These are phyloP conservation scores for Schrankia costaestrigalis DNA, from an alignment of 2,888 invertebrate species.

Conservation along the genomic window DNA sequence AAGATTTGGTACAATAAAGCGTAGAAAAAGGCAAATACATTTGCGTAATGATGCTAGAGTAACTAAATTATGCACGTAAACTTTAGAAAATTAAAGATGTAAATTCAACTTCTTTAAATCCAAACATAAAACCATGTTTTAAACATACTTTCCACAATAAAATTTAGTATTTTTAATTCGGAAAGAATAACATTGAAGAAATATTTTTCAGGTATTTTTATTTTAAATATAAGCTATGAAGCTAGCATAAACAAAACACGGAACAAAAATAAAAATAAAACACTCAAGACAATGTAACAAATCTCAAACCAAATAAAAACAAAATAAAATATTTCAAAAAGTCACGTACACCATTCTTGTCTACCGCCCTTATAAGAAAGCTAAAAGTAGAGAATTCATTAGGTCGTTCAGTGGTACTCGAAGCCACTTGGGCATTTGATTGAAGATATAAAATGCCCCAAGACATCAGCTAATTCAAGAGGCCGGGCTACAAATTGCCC, in stretches of 20 bases:
- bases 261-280: neutral
- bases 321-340: conserved; percentile 24
- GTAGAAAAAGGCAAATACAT: no score
- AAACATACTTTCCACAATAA: no score
- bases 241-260: neutral
- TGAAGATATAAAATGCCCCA: conserved; percentile 73
- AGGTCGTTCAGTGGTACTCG: conserved; percentile 67
- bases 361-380: conserved; percentile 36
- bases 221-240: neutral
- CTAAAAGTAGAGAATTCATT: conserved; percentile 67
- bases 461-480: conserved; percentile 66
- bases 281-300: conserved; percentile 1
- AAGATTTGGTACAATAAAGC: no score
- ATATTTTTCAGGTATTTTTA: neutral
- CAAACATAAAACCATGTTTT: no score
- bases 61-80: no score
- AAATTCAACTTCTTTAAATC: no score
- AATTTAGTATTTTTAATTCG: no score
- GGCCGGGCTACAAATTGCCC: conserved; percentile 57
- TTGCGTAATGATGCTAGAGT: no score
- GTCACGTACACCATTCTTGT: conserved; percentile 38
- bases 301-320: conserved; percentile 8
- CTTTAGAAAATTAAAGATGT: no score
- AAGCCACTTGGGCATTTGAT: conserved; percentile 72
- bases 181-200: no score